Evolutionary conservation across 2,888 invertebrate species (phyloP), one percentile per base, ranked within the genome.

Genomic region (Heliconius charithonia): DNA sequence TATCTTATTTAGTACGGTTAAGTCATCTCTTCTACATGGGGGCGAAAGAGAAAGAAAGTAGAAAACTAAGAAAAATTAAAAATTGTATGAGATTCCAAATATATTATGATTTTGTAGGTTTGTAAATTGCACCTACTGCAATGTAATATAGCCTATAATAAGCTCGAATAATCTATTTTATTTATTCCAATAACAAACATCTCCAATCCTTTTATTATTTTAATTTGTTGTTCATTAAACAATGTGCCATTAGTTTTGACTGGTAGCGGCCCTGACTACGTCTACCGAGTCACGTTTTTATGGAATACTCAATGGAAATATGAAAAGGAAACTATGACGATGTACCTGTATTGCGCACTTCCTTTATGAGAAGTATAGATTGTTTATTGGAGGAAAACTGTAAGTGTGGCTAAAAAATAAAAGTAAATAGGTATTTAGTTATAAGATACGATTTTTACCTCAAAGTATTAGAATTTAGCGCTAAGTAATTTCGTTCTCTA

Each of bases 191-290:
- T 72, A 72, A 37, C 37, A 72, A 59, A 72, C 9, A 59, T 56
- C 25, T 59, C 9, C 32, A 72, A n/a, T 16, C 59, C 59, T n/a
- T 72, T 10, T 74, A 77, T 65, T 25, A 73, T 66, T 78, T 75
- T 37, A 45, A 65, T 73, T 76, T 56, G 73, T 59, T 51, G 37
- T 81, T 63, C 67, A n/a, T 66, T 45, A 75, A 80, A 81, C 80
- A 81, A 81, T 81, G 65, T 77, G 75, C 80, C 75, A 80, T 75
- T 80, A 80, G 76, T 75, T 73, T 78, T 67, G 32, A 74, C 73
- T 74, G 51, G 37, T 32, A 45, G 27, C 41, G 80, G 51, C 81
- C 81, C 65, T 80, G 81, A 67, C n/a, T 81, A 63, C 76, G 62
- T 67, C 75, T 75, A 79, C 72, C 41, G n/a, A 76, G 81, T 81